Conservation (phyloP, 2,888 invertebrate genomes). For the Drosophila ezoana region DNA sequence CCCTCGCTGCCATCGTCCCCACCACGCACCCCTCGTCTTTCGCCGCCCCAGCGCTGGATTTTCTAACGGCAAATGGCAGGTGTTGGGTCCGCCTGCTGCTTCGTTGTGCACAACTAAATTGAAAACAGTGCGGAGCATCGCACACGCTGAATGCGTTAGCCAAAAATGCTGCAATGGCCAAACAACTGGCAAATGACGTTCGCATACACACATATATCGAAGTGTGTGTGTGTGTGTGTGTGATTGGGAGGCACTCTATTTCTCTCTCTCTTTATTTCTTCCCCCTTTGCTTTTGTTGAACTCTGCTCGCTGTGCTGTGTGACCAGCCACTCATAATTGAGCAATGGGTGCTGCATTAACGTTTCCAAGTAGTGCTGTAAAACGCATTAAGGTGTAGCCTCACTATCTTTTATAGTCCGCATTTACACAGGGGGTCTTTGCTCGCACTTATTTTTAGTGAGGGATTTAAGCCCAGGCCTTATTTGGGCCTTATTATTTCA, state of each 20-base stretch:
- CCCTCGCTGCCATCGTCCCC: not conserved
- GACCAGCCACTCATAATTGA: slow-evolving; percentile 8
- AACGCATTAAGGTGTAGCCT: not conserved
- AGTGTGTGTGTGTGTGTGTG: not conserved
- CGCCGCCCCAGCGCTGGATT: too few species aligned
- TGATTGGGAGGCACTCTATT: not conserved
- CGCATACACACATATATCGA: slow-evolving; percentile 87
- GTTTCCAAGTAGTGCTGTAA: slow-evolving; percentile 6
- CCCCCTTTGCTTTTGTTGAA: not conserved
- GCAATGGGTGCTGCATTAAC: not conserved
- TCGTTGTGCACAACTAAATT: slow-evolving; percentile 60
- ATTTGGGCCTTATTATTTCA: too few species aligned
- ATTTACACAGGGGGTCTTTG: too few species aligned
- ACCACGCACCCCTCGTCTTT: too few species aligned
- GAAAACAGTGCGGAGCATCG: slow-evolving; percentile 59
- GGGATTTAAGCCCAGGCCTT: too few species aligned
- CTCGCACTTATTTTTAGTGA: too few species aligned
- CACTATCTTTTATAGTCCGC: too few species aligned
- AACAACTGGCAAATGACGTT: slow-evolving; percentile 42
- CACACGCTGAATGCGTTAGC: slow-evolving; percentile 52
- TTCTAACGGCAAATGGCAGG: slow-evolving; percentile 34
- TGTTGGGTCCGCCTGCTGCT: slow-evolving; percentile 27
- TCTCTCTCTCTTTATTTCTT: not conserved
- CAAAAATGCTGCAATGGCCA: slow-evolving; percentile 19
- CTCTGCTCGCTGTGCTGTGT: not conserved